These are phyloP conservation scores for Pollenia griseotomentosa DNA, from an alignment of 2,888 invertebrate genomes.

Conservation along the genomic window DNA sequence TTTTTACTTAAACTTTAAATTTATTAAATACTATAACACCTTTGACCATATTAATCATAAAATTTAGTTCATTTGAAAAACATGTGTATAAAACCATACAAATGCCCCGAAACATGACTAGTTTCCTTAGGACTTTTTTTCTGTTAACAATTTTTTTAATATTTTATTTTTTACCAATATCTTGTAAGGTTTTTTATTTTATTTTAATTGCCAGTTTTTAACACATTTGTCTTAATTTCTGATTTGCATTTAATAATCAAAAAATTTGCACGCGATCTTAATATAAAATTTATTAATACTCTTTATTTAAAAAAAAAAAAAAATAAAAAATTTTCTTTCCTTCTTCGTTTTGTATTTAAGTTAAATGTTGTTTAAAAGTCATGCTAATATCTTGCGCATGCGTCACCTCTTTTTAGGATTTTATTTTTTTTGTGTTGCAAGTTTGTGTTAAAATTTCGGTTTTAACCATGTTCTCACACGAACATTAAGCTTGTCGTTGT, in stretches of 20 bases:
- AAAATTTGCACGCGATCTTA: constrained; percentile 73
- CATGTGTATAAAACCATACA: no score
- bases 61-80: no score
- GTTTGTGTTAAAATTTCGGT: constrained; percentile 43
- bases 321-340: constrained; percentile 34
- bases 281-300: constrained; percentile 72
- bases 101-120: no score
- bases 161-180: not conserved
- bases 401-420: constrained; percentile 60
- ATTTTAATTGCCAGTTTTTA: constrained; percentile 74
- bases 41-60: no score
- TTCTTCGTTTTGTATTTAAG: constrained; percentile 52
- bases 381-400: constrained; percentile 71
- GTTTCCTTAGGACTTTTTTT: no score
- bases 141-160: constrained; percentile 6
- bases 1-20: no score
- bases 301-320: constrained; percentile 7
- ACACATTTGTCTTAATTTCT: constrained; percentile 74
- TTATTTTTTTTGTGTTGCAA: constrained; percentile 15
- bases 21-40: no score
- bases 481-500: constrained; percentile 47
- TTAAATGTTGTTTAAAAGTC: constrained; percentile 66
- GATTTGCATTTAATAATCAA: constrained; percentile 74
- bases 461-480: constrained; percentile 71
- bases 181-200: constrained; percentile 47